Evolutionary conservation across 2,888 invertebrate species (phyloP), one percentile per base, ranked within the genome.

Genomic region (Apomyelois bistriatella): DNA sequence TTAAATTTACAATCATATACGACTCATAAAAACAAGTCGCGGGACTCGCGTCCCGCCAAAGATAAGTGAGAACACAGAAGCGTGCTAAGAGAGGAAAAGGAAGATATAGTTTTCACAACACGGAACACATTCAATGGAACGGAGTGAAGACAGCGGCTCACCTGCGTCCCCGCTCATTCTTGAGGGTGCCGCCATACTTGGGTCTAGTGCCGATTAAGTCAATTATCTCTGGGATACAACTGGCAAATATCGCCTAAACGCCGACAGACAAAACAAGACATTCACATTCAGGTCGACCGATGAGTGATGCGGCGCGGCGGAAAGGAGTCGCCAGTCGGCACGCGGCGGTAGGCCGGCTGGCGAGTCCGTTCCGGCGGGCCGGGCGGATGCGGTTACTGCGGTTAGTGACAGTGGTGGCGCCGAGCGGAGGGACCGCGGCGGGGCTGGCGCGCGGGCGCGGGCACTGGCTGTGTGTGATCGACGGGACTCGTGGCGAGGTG

Each of bases 131-230:
- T 92, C 91, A 92, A 91, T 85, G 91, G 91, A 86, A 83, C 86
- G 85, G 86, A 88, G 82, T 85, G 90, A 91, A 89, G 89, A 91
- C 91, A 90, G 92, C 92, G 91, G 93, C 96, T 96, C 96, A 99
- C 99, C 99, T 98, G 97, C 99, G 97, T 94, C 99, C 99, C 93
- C 98, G 97, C 94, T 99, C 99, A 94, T 99, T 98, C 96, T 99
- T 99, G 95, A 98, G 97, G 92, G 98, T 97, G 92, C 99, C 99
- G 93, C 98, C 98, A 94, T 99, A 99, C 94, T 99, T 99, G 93
- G 99, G 98, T 93, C 99, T 97, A 94, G 98, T 98, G 93, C 99
- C 99, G 94, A 99, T 97, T 95, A 99, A 97, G 95, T 99, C 99
- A 93, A 98, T 98, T 93, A 99, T 99, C 96, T 99, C 99, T 92